Base-by-base conservation (phyloP, 2,797 vertebrate genomes). In the Gymnopithys bicolor region DNA sequence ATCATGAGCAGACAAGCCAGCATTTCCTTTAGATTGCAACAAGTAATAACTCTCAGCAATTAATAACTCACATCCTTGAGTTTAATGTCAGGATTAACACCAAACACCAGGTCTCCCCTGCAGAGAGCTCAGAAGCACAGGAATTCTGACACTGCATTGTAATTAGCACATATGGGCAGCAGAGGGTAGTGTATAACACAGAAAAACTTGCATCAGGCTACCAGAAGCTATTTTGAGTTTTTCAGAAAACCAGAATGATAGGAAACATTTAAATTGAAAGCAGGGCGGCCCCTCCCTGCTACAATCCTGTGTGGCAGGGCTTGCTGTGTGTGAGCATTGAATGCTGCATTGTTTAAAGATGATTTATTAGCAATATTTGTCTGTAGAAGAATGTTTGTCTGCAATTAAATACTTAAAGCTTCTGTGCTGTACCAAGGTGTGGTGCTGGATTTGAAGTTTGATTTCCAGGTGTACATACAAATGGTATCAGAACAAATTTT, bases 181-280 rank as follows among this genome's bases (percentile, higher is more conserved):
- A 97, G 97, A 93, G 95, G 97, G 96, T 60, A 88, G 93, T 80
- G 93, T 49, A 66, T 41, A 11, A 69, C 90, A 79, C 63, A 19
- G 63, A 82, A 96, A 91, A 80, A 56, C 58, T 58, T 27, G 33
- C 13, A 3, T 7, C 51, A 16, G 51, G 4, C 0, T n/a, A 24
- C 46, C 53, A 27, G n/a, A 14, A 70, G 19, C 16, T 66, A 0
- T 80, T 92, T 6, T 22, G 39, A 7, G 19, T 51, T 64, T 86
- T 75, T 49, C 2, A 1, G 33, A n/a, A 76, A 87, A 60, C 13
- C 62, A 33, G 77, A 46, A 13, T 62, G 66, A 41, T 33, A 30
- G 13, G 35, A 33, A 70, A 24, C 3, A 7, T 69, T 85, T 49
- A 13, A 35, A 63, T 27, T 2, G 49, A 18, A 75, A 78, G 37